These are phyloP conservation scores for Dryoscopus gambensis DNA, from an alignment of 2,113 vertebrate genomes.

Conservation along the genomic window DNA sequence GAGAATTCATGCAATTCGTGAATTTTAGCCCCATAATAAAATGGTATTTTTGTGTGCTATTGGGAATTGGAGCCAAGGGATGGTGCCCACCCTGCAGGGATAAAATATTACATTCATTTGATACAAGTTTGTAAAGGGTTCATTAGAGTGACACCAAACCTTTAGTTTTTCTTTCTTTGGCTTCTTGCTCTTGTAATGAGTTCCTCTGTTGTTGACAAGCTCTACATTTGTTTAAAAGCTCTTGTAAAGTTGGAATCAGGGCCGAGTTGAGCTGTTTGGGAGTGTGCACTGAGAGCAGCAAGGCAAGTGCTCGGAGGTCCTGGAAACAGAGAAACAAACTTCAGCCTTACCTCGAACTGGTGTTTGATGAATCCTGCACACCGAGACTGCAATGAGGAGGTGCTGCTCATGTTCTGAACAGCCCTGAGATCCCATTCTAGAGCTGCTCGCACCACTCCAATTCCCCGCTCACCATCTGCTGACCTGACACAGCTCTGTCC, in stretches of 20 bases:
- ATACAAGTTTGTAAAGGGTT: not conserved
- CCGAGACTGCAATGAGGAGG: not conserved
- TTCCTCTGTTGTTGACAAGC: slow-evolving; percentile 89
- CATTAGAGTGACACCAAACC: slow-evolving; percentile 62
- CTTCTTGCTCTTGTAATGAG: slow-evolving; percentile 87
- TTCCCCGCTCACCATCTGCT: not conserved
- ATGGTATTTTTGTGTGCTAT: rapidly evolving
- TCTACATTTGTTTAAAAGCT: slow-evolving; percentile 88
- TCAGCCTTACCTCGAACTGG: not conserved
- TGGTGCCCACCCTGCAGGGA: not conserved
- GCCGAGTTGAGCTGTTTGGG: slow-evolving; percentile 88
- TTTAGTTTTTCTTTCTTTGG: slow-evolving; percentile 92
- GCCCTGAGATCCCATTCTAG: not conserved
- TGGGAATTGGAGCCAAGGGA: not conserved
- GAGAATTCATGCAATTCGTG: rapidly evolving
- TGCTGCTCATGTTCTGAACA: not conserved
- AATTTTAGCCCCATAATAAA: not conserved
- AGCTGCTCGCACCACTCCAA: not conserved
- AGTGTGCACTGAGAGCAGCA: slow-evolving; percentile 92
- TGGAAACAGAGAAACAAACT: slow-evolving; percentile 41
- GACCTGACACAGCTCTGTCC: not conserved
- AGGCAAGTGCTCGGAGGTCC: slow-evolving; percentile 90
- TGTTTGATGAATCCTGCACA: not conserved
- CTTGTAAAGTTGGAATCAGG: slow-evolving; percentile 90
- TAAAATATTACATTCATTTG: rapidly evolving